phyloP scores from a whole-genome alignment of 2,113 vertebrate genomes.

The Aldabrachelys gigantea region DNA sequence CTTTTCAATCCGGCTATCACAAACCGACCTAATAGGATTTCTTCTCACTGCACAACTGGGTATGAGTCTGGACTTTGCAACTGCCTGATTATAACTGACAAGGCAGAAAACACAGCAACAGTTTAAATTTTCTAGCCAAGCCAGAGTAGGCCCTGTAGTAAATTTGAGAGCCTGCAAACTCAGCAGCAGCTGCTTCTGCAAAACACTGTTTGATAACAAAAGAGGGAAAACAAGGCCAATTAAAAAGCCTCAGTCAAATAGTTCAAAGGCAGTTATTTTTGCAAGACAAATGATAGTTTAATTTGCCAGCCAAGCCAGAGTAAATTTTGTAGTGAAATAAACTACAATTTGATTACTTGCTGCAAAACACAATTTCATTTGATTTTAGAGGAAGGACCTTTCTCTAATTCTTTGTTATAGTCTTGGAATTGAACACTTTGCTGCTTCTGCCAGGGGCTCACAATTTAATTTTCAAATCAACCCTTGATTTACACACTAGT shows the following conservation, averaged over 20 bases:
- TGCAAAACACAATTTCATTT: constrained; percentile 66
- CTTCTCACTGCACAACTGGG: background rate
- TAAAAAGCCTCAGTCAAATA: background rate
- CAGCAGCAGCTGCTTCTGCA: background rate
- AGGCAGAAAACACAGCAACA: background rate
- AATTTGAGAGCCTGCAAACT: background rate
- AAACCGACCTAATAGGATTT: background rate
- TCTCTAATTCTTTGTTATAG: constrained; percentile 52
- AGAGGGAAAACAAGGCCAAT: background rate
- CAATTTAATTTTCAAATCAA: constrained; percentile 58
- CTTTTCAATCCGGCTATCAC: fast-evolving
- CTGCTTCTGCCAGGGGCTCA: constrained; percentile 40
- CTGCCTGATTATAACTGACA: too few species aligned
- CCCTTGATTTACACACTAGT: constrained; percentile 25
- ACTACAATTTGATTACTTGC: constrained; percentile 61
- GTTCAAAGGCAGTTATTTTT: constrained; percentile 45
- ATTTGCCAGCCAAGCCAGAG: constrained; percentile 48
- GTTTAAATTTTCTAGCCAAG: background rate
- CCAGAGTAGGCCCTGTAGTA: background rate
- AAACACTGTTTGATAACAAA: constrained; percentile 19
- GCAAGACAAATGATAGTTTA: constrained; percentile 58
- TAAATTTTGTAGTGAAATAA: constrained; percentile 56
- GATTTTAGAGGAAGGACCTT: constrained; percentile 54
- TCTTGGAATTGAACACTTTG: constrained; percentile 60
- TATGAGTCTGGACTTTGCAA: background rate